A percentile compares a stretch with the other conserved stretches of the same genome.
Evolutionary conservation across 2,113 vertebrate genomes (phyloP).

Genomic region (Lynx canadensis): DNA sequence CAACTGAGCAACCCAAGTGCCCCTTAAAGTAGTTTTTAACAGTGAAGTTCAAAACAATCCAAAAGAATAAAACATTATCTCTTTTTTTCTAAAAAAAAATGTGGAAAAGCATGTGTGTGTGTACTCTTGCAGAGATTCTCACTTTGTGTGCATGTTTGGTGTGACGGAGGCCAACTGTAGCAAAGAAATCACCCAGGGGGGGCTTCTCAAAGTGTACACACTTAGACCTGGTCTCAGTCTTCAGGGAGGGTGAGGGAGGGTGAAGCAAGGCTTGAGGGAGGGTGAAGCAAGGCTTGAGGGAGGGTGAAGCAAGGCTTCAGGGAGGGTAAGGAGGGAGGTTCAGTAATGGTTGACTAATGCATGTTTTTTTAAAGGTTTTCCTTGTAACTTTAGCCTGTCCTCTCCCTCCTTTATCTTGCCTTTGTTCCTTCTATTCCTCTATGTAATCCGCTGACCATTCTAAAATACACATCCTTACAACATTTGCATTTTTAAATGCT

Average conservation of each 20-base stretch:
- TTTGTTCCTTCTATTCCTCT: not conserved
- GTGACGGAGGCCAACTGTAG: accelerated
- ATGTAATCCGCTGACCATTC: not conserved
- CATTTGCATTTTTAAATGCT: not conserved
- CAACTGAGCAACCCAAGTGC: too few species aligned
- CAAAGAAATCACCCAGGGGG: not conserved
- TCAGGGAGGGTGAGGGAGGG: too few species aligned
- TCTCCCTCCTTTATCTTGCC: not conserved
- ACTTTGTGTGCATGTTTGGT: too few species aligned
- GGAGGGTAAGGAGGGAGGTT: not conserved
- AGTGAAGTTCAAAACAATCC: not conserved
- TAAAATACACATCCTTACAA: not conserved
- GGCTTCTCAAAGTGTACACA: not conserved
- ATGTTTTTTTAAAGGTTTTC: not conserved
- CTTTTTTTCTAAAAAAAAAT: not conserved
- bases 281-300: too few species aligned
- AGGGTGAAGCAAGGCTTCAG: not conserved
- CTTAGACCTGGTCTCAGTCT: not conserved
- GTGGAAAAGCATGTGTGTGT: not conserved
- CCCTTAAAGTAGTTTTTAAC: not conserved
- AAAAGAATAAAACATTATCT: not conserved
- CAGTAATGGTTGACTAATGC: not conserved
- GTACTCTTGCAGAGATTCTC: not conserved
- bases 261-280: too few species aligned
- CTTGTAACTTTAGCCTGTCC: not conserved